Evolutionary conservation across 2,113 vertebrate species (phyloP), one percentile per base, ranked within the genome.

Genomic region (Argyrosomus japonicus): DNA sequence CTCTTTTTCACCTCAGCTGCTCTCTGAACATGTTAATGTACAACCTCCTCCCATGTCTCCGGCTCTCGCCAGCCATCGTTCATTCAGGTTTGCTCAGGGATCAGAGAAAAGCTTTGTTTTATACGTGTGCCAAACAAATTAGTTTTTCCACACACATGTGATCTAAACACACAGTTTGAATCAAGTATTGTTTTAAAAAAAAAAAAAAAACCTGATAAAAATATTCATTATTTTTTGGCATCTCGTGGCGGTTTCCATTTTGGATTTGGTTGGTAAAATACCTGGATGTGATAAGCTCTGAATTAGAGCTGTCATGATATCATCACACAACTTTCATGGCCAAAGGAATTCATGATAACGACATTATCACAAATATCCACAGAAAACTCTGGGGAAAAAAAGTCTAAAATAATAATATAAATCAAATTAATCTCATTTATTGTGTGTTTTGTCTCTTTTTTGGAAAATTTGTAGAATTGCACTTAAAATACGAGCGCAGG

Each of bases 1-100:
- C 17, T 71, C 25, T 75, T 71, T 81, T 56, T 82, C 63, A 72
- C 71, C 86, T 68, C 71, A 73, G 77, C 68, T 72, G 68, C 75
- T 86, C 64, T 61, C 56, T 56, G 75, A 82, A 79, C 72, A 78
- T 12, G 45, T 63, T 27, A 48, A 60, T 40, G 32, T 21, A 25
- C 48, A 68, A 21, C 47, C 70, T 40, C 51, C 56, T 76, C 54
- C 65, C 54, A 25, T 32, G 43, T 43, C 61, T 12, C n/a, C 0
- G n/a, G 23, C 68, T 56, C 75, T 72, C 68, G 12, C 25, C 36
- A 14, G 11, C 71, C 67, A 51, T 40, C 27, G 8, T 60, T 81
- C 75, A 19, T 21, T 54, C n/a, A 3, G 40, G 32, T 32, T 75
- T 18, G 14, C 63, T 60, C 48, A 6, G 50, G 29, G 45, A 29